Percentiles rank a stretch among this genome's conserved stretches.
These are phyloP conservation scores for Condylura cristata DNA, from an alignment of 2,113 vertebrate species.

Conservation along the genomic window DNA sequence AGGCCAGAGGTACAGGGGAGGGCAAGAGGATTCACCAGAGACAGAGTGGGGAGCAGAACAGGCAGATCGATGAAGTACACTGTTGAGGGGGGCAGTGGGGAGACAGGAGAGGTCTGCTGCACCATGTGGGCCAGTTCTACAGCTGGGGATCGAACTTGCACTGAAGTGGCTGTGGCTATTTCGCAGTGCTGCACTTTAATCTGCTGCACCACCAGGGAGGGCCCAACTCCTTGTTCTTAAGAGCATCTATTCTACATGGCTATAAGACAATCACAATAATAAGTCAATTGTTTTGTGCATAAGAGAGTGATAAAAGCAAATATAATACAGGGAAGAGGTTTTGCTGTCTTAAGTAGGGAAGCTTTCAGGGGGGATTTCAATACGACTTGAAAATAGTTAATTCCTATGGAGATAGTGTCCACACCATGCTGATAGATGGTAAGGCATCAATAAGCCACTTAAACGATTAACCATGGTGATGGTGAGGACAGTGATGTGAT, in stretches of 20 bases:
- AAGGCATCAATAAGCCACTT: neutral
- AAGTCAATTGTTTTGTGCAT: neutral
- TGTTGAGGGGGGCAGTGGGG: too few species aligned
- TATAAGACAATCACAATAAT: neutral
- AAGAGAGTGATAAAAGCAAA: neutral
- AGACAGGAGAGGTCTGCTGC: too few species aligned
- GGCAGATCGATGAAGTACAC: too few species aligned
- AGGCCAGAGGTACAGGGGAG: too few species aligned
- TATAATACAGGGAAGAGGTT: neutral
- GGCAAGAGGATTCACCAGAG: too few species aligned
- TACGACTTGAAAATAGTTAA: neutral
- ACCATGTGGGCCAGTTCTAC: too few species aligned
- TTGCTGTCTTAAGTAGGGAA: too few species aligned
- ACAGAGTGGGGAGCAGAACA: too few species aligned
- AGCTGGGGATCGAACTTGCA: too few species aligned
- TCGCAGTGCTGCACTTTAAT: too few species aligned
- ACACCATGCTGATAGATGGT: accelerated
- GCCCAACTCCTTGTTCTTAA: neutral
- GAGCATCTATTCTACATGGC: neutral
- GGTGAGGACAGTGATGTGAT: neutral
- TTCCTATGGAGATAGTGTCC: neutral
- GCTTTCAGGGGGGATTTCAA: neutral
- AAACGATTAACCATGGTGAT: neutral
- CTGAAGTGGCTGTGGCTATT: too few species aligned
- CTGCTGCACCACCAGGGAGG: too few species aligned